Base-by-base conservation (phyloP, 2,888 invertebrate genomes). In the Noctua comes region DNA sequence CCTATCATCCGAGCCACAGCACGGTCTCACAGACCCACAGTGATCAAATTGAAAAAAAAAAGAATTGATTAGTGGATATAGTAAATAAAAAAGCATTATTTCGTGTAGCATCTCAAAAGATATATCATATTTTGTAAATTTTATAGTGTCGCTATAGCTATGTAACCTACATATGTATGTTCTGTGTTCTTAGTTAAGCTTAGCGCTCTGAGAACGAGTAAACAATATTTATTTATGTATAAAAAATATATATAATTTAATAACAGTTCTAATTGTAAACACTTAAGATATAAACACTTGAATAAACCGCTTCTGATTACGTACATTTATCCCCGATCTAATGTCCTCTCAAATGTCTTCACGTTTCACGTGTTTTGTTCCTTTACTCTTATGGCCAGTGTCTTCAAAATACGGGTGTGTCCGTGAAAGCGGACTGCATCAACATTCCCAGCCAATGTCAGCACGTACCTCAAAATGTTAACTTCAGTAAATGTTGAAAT, bases 91-190 rank as follows among this genome's bases (percentile, higher is more conserved):
- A 94, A 93, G 90, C 94, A 96, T 96, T 95, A 96, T 95, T 95
- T 96, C 95, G 92, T 94, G 95, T 96, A 96, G 96, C 95, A 92
- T 96, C 94, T 95, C 96, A 94, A 94, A 96, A 95, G 95, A 96
- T 96, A 97, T 96, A 96, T 97, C 96, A 97, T 97, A 97, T 97
- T 97, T 97, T 97, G 96, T 97, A 97, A 96, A 97, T 96, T 97
- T 96, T 97, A 96, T 97, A 96, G 96, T 95, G 93, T 96, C 93
- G 96, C 96, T 96, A 92, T 93, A 92, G 95, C 91, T 93, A 91
- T 95, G 91, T 96, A 95, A 94, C 90, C 95, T 95, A 93, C 92
- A 90, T 90, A 93, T 95, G 91, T 95, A 95, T 95, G 94, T 95
- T 93, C 93, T 93, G 93, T 94, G 94, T 94, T 95, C 93, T 95